Conservation (phyloP, 2,888 invertebrate genomes). For the Anticlea derivata region DNA sequence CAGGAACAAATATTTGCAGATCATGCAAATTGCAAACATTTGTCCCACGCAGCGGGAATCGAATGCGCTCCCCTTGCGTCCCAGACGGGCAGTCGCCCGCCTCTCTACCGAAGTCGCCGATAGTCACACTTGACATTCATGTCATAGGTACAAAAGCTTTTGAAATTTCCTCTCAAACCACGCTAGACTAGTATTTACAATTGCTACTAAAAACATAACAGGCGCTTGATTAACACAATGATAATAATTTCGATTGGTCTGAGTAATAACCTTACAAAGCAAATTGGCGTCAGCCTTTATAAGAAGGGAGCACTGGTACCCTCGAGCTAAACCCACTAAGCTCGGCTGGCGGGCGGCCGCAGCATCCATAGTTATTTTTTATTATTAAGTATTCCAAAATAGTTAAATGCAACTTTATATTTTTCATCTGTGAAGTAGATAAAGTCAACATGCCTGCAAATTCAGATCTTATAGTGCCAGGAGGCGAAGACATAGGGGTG, state of each 20-base stretch:
- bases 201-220: too few relatives aligned
- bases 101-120: too few relatives aligned
- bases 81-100: too few relatives aligned
- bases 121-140: too few relatives aligned
- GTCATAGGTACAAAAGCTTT: too few relatives aligned
- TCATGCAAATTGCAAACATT: too few relatives aligned
- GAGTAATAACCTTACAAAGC: slow-evolving; percentile 67
- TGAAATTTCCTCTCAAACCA: too few relatives aligned
- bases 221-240: too few relatives aligned
- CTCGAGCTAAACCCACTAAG: slow-evolving; percentile 66
- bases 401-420: slow-evolving; percentile 50
- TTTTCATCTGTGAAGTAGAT: slow-evolving; percentile 44
- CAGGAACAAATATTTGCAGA: too few relatives aligned
- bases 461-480: slow-evolving; percentile 68
- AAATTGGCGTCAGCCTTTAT: slow-evolving; percentile 73
- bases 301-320: slow-evolving; percentile 67
- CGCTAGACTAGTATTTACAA: too few relatives aligned
- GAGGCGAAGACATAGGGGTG: slow-evolving; percentile 57
- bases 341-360: slow-evolving; percentile 67
- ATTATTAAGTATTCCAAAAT: slow-evolving; percentile 34
- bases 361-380: slow-evolving; percentile 29
- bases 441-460: slow-evolving; percentile 72
- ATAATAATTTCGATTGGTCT: not conserved
- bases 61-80: too few relatives aligned
- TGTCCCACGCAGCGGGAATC: too few relatives aligned